Evolutionary conservation across 2,888 invertebrate species (phyloP).

Genomic region (Agrochola lychnidis): DNA sequence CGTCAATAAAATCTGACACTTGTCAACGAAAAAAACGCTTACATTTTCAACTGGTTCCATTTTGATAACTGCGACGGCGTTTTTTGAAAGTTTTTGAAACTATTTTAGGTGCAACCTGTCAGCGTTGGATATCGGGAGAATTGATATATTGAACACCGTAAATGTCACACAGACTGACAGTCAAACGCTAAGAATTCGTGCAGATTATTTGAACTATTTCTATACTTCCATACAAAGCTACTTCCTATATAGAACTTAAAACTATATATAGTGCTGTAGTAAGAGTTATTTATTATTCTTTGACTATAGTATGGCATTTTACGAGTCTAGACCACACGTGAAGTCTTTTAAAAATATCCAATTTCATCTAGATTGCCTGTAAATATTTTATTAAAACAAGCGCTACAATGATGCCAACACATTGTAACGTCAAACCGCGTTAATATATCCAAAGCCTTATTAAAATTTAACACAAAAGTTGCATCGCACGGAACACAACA

Average conservation of each 20-base stretch:
- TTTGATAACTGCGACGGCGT: slow-evolving; percentile 65
- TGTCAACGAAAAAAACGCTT: slow-evolving; percentile 81
- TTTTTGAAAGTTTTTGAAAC: slow-evolving; percentile 34
- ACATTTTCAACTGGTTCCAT: slow-evolving; percentile 72
- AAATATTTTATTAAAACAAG: slow-evolving; percentile 55
- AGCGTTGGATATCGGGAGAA: background rate
- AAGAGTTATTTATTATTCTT: background rate
- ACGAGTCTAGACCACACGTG: background rate
- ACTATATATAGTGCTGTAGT: background rate
- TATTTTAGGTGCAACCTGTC: background rate
- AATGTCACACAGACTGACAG: background rate
- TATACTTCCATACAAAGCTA: background rate
- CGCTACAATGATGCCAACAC: slow-evolving; percentile 47
- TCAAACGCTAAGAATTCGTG: background rate
- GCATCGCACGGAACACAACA: slow-evolving; percentile 51
- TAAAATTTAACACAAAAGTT: slow-evolving; percentile 66
- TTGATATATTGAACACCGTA: background rate
- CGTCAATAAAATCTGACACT: slow-evolving; percentile 85
- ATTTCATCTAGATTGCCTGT: slow-evolving; percentile 52
- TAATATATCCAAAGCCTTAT: slow-evolving; percentile 61
- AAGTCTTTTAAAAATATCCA: slow-evolving; percentile 20
- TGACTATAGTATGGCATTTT: background rate
- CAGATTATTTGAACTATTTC: background rate
- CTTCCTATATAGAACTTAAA: too few species aligned
- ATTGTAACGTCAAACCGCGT: slow-evolving; percentile 54